Base-by-base conservation (phyloP, 2,113 vertebrate species). In the Xiphorhynchus elegans region DNA sequence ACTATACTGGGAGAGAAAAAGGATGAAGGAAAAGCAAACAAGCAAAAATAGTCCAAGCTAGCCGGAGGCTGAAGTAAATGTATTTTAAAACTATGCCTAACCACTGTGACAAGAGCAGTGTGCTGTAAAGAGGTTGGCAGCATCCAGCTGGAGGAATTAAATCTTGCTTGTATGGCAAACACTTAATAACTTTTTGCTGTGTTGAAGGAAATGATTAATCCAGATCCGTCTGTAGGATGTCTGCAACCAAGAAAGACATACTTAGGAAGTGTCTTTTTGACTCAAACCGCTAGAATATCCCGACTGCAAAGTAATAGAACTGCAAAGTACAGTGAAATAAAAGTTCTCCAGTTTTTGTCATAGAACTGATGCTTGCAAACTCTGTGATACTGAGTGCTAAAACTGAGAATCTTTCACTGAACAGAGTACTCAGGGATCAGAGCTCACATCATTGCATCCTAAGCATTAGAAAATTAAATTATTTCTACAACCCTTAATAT, bases 101-200 rank as follows among this genome's bases (percentile, higher is more conserved):
- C 50, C 63, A 89, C 70, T 90, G 69, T 96, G 94, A 96, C 82
- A 95, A 96, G 91, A 96, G 68, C 68, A 91, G 35, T 80, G 47
- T 92, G 44, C 73, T 92, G 52, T 55, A 24, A 94, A 89, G 59
- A 40, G 33, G 25, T 47, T 95, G 82, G 75, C 92, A 92, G 68
- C 79, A 49, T 86, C 87, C 83, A 77, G 74, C 81, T 95, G 89
- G 83, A 95, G 86, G 97, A 97, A 96, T 78, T 79, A 94, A 94
- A 88, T 89, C 79, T 76, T 91, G 39, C 87, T 96, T 86, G 25
- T 93, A 55, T 81, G 75, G 63, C 49, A 87, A 97, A 80, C 62
- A 81, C 44, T 95, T 90, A 69, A 75, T 91, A 72, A 95, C 33
- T 59, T 94, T 89, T 70, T 89, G 52, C 59, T 64, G 13, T 69